Conservation (phyloP, 2,113 vertebrate genomes). For the Gasterosteus aculeatus region DNA sequence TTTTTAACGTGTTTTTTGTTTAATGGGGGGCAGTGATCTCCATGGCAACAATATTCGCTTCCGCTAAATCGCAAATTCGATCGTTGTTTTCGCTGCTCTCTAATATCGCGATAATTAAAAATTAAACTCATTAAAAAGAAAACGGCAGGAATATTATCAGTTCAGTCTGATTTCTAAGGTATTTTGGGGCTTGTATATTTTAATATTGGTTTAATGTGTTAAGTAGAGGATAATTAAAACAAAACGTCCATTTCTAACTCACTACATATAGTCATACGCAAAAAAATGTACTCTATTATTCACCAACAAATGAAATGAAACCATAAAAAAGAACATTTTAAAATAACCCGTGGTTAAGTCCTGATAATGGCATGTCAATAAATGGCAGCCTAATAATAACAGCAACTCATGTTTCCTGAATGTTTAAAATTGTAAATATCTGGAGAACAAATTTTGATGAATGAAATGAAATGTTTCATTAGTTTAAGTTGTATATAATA, state of each 20-base stretch:
- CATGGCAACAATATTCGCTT: not conserved
- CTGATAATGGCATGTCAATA: not conserved
- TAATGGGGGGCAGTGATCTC: not conserved
- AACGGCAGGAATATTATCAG: too few relatives aligned
- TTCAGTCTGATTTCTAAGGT: too few relatives aligned
- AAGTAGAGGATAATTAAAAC: not conserved
- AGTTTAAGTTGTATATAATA: not conserved
- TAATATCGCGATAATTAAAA: conserved; percentile 13
- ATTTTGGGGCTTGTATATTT: not conserved
- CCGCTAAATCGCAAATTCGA: not conserved
- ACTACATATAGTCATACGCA: too few relatives aligned
- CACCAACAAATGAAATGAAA: not conserved
- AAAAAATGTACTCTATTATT: not conserved
- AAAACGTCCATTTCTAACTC: not conserved
- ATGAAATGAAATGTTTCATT: not conserved
- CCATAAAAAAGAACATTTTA: not conserved
- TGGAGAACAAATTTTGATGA: not conserved
- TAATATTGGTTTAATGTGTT: not conserved
- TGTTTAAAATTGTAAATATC: not conserved
- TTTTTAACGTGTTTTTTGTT: not conserved
- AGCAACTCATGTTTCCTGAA: not conserved
- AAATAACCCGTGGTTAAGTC: not conserved
- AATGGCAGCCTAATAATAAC: not conserved
- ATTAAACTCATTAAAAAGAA: not conserved
- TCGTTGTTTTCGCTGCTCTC: not conserved